phyloP scores from a whole-genome alignment of 2,113 vertebrate species.

The Hippolais icterina region DNA sequence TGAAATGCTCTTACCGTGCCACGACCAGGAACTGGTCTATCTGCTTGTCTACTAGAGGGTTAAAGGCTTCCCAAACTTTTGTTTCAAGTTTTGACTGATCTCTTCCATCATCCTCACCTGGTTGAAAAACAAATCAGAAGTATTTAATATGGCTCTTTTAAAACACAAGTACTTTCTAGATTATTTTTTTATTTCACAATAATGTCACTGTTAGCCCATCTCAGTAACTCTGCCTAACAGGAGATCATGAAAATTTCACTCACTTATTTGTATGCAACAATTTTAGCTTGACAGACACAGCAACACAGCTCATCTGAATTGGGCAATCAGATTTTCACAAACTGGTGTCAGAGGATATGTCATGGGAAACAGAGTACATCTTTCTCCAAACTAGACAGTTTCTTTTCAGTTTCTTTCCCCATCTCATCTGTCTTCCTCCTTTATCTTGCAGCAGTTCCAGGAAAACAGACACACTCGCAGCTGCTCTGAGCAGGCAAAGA shows the following conservation, averaged over 20 bases:
- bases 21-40: slow-evolving; percentile 99
- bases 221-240: not conserved
- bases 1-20: slow-evolving; percentile 85
- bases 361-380: not conserved
- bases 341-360: not conserved
- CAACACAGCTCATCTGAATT: not conserved
- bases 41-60: slow-evolving; percentile 90
- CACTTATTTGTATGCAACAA: not conserved
- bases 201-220: not conserved
- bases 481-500: not conserved
- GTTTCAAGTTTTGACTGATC: slow-evolving; percentile 93
- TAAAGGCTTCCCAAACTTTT: slow-evolving; percentile 92
- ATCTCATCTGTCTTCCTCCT: not conserved
- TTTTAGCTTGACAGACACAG: not conserved
- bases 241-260: not conserved
- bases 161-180: not conserved
- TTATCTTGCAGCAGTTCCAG: not conserved
- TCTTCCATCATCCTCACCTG: slow-evolving; percentile 88
- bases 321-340: not conserved
- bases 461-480: not conserved
- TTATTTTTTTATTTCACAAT: not conserved
- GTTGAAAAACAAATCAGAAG: not conserved
- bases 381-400: not conserved
- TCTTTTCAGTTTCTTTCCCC: not conserved
- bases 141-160: not conserved